Percentiles rank a stretch among this genome's conserved stretches.
Evolutionary conservation across 2,113 vertebrate genomes (phyloP).

Genomic region (Cyanistes caeruleus): DNA sequence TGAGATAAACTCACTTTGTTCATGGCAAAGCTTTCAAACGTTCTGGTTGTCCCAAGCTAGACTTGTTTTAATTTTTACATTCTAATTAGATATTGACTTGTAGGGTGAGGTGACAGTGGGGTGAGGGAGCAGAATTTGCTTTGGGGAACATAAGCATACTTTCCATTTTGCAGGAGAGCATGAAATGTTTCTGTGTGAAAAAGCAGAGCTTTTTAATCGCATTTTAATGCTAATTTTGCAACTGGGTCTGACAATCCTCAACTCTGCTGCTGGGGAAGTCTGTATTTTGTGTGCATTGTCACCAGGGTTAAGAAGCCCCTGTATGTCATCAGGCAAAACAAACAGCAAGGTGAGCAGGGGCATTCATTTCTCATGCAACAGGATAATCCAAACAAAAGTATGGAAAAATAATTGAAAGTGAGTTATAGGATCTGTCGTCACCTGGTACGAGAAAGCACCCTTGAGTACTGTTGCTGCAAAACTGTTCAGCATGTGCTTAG

Average conservation of each 20-base stretch:
- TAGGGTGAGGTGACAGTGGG: neutral
- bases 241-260: neutral
- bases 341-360: neutral
- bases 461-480: neutral
- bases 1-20: neutral
- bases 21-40: neutral
- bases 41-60: neutral
- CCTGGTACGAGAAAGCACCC: neutral
- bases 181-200: neutral
- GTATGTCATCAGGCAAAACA: neutral
- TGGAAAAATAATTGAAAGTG: conserved; percentile 10
- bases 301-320: neutral
- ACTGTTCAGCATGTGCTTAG: neutral
- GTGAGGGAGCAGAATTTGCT: neutral
- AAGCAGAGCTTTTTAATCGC: neutral
- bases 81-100: neutral
- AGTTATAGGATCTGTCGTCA: neutral
- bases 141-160: neutral
- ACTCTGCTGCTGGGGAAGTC: neutral
- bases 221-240: neutral
- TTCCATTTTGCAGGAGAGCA: neutral
- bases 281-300: neutral
- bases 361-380: neutral
- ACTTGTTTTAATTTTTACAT: conserved; percentile 7
- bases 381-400: neutral